Conservation (phyloP, 2,888 invertebrate species). For the Erannis defoliaria region DNA sequence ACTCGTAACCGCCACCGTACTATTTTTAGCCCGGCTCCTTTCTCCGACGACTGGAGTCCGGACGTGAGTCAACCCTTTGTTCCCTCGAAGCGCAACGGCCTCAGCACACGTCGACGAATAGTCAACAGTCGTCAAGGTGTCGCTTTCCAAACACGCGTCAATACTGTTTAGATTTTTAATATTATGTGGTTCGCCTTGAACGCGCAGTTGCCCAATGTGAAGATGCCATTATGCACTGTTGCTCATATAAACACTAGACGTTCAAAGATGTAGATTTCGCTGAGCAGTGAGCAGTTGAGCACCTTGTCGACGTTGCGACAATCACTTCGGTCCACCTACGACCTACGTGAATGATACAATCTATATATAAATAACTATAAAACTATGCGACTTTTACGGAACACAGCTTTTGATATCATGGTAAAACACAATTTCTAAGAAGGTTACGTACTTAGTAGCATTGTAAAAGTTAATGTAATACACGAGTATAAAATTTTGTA, state of each 20-base stretch:
- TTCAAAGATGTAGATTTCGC: slow-evolving; percentile 63
- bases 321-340: slow-evolving; percentile 57
- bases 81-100: slow-evolving; percentile 67
- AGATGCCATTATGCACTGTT: slow-evolving; percentile 69
- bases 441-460: not conserved
- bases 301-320: slow-evolving; percentile 58
- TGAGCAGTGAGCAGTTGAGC: slow-evolving; percentile 24
- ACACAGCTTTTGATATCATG: no score
- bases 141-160: slow-evolving; percentile 70
- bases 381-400: no score
- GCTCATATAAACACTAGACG: slow-evolving; percentile 62
- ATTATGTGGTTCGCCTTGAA: slow-evolving; percentile 79
- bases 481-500: not conserved
- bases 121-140: slow-evolving; percentile 64
- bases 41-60: slow-evolving; percentile 71
- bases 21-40: slow-evolving; percentile 79
- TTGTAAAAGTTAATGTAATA: not conserved
- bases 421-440: no score
- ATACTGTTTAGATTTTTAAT: slow-evolving; percentile 76
- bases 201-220: slow-evolving; percentile 70
- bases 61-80: slow-evolving; percentile 83
- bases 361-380: no score
- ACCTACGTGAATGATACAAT: slow-evolving; percentile 46
- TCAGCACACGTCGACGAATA: slow-evolving; percentile 46
- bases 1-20: slow-evolving; percentile 70